phyloP scores from a whole-genome alignment of 2,888 invertebrate genomes.

The Tinea semifulvella region DNA sequence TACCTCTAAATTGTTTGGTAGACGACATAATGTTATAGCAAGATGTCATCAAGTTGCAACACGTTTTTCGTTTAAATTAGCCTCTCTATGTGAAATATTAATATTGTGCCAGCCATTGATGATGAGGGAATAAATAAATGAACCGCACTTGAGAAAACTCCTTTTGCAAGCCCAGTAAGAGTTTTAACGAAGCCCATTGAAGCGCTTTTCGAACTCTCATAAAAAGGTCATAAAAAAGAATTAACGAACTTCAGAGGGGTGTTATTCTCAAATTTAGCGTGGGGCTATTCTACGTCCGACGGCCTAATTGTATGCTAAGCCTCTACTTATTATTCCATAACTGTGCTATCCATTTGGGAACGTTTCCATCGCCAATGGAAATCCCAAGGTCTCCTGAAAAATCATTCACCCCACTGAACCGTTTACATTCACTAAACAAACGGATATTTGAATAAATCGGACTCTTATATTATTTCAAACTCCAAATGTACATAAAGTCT shows the following conservation, averaged over 20 bases:
- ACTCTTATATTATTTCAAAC: slow-evolving; percentile 23
- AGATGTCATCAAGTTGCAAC: too few species aligned
- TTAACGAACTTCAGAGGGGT: slow-evolving; percentile 33
- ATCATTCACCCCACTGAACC: slow-evolving; percentile 24
- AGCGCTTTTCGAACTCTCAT: slow-evolving; percentile 51
- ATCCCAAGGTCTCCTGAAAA: slow-evolving; percentile 25
- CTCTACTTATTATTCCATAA: slow-evolving; percentile 45
- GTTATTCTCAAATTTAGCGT: slow-evolving; percentile 26
- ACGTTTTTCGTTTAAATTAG: too few species aligned
- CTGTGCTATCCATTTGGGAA: slow-evolving; percentile 31
- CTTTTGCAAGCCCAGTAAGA: slow-evolving; percentile 36
- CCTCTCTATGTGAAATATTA: neutral
- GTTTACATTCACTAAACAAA: slow-evolving; percentile 29
- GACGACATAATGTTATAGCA: too few species aligned
- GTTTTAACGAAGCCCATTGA: slow-evolving; percentile 53
- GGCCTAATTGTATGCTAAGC: slow-evolving; percentile 44
- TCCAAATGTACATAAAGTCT: slow-evolving; percentile 10
- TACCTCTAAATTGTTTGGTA: too few species aligned
- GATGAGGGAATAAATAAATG: slow-evolving; percentile 39
- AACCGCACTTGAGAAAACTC: slow-evolving; percentile 39
- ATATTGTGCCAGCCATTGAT: neutral
- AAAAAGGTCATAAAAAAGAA: slow-evolving; percentile 52
- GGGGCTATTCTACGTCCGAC: slow-evolving; percentile 20
- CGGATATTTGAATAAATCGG: slow-evolving; percentile 30
- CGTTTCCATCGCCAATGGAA: slow-evolving; percentile 16